phyloP scores from a whole-genome alignment of 2,113 vertebrate species.

The Gallinago paraguaiae region DNA sequence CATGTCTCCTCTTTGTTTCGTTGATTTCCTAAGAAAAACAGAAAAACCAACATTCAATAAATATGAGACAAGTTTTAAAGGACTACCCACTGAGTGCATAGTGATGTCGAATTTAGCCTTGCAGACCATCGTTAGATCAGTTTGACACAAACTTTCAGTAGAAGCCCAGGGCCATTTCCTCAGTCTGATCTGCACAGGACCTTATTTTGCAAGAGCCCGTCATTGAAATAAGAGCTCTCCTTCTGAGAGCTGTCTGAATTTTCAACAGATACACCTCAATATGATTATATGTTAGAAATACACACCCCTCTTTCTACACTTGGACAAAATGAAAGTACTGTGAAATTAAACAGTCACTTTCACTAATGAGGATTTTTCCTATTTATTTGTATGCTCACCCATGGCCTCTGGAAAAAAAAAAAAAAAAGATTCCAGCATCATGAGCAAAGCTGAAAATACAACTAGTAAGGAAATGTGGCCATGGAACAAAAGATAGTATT shows the following conservation, averaged over 20 bases:
- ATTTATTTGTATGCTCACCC: not conserved
- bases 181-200: not conserved
- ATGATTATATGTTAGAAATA: not conserved
- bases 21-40: conserved; percentile 82
- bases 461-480: not conserved
- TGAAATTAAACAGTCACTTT: not conserved
- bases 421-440: not conserved
- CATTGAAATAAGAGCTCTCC: not conserved
- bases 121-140: not conserved
- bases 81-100: accelerated
- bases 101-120: not conserved
- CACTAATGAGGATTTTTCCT: not conserved
- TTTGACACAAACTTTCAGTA: not conserved
- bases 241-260: not conserved
- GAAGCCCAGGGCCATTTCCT: not conserved
- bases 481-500: not conserved
- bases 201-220: not conserved
- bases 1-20: conserved; percentile 80
- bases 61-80: not conserved
- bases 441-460: not conserved
- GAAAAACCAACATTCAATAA: not conserved
- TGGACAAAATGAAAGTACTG: not conserved
- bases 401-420: not conserved
- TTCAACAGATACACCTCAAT: not conserved
- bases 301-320: not conserved